Evolutionary conservation across 2,113 vertebrate species (phyloP).

Genomic region (Procavia capensis): DNA sequence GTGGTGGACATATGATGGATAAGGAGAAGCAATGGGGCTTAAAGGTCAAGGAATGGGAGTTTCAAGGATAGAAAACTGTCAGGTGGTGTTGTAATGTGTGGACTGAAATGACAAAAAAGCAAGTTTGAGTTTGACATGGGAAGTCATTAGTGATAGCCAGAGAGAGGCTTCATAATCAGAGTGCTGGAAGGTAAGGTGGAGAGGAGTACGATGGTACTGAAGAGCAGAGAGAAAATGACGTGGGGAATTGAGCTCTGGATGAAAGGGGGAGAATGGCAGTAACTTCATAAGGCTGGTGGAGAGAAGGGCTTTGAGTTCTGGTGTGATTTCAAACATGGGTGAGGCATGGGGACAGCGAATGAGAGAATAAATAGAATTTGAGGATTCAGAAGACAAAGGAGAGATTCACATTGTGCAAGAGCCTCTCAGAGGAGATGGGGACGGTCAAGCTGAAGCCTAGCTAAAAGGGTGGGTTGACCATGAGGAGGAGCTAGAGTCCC

Average conservation of each 20-base stretch:
- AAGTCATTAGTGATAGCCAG: not conserved
- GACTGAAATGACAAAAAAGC: not conserved
- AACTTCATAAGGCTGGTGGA: not conserved
- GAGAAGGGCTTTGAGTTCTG: not conserved
- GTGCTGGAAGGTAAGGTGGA: not conserved
- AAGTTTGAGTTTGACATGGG: not conserved
- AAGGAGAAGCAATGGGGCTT: no score
- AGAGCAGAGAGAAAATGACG: not conserved
- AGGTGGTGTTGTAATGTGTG: not conserved
- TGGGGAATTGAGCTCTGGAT: not conserved
- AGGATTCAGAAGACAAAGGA: not conserved
- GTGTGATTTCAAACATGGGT: not conserved
- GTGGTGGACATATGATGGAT: no score
- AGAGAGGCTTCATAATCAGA: not conserved
- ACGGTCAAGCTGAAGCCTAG: not conserved
- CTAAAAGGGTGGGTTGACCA: not conserved
- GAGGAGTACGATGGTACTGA: not conserved
- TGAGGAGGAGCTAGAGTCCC: not conserved
- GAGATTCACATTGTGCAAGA: not conserved
- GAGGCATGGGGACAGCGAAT: not conserved
- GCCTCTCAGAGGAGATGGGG: not conserved
- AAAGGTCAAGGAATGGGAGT: not conserved
- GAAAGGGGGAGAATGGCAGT: not conserved
- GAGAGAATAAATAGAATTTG: not conserved
- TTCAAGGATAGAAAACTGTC: not conserved